Percentiles rank a stretch among this genome's conserved stretches.
These are phyloP conservation scores for Coluber constrictor DNA, from an alignment of 2,797 vertebrate species.

Conservation along the genomic window DNA sequence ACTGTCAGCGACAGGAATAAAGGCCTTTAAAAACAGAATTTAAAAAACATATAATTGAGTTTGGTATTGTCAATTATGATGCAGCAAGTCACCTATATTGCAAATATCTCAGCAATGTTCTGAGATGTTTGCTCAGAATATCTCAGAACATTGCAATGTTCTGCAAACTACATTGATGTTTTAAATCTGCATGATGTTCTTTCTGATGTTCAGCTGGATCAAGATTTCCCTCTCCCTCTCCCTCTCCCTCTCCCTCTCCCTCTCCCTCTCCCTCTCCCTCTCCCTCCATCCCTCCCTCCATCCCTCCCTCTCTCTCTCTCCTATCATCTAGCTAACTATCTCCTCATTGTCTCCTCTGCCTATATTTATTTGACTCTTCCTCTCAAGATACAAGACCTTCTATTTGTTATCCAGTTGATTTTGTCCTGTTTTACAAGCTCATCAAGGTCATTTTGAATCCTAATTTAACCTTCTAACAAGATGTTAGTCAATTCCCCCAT, in stretches of 20 bases:
- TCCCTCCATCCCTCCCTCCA: too few relatives aligned
- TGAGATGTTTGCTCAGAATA: too few relatives aligned
- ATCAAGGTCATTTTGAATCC: neutral
- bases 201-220: neutral
- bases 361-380: neutral
- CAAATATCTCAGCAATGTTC: neutral
- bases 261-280: neutral
- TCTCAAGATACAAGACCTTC: neutral
- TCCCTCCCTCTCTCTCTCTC: too few relatives aligned
- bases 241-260: too few relatives aligned
- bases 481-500: neutral
- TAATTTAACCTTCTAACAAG: neutral
- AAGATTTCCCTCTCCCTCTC: neutral
- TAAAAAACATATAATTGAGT: neutral
- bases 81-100: neutral
- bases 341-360: neutral
- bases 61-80: neutral
- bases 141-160: too few relatives aligned
- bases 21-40: neutral
- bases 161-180: neutral
- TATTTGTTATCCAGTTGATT: neutral
- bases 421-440: neutral
- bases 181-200: neutral
- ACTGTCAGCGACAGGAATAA: neutral
- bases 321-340: neutral